Evolutionary conservation across 2,797 vertebrate genomes (phyloP).

Genomic region (Takifugu ocellatus): DNA sequence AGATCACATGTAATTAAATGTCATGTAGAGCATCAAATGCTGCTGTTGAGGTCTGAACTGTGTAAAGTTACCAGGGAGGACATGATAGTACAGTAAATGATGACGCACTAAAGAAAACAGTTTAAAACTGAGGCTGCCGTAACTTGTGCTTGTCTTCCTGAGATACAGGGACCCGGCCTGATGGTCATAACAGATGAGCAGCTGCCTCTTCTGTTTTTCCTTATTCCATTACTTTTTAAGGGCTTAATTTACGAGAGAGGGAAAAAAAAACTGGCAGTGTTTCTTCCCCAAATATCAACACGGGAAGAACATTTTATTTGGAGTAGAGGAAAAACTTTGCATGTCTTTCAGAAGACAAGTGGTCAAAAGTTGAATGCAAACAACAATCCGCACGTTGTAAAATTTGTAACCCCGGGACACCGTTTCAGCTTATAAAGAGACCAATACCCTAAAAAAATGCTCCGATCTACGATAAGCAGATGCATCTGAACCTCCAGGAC

Average conservation of each 20-base stretch:
- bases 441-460: neutral
- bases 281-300: neutral
- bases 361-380: neutral
- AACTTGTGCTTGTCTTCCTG: neutral
- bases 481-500: too few relatives aligned
- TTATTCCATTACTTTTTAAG: neutral
- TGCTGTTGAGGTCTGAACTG: conserved; percentile 20
- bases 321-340: neutral
- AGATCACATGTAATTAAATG: too few relatives aligned
- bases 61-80: conserved; percentile 18
- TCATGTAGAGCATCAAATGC: neutral
- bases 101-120: conserved; percentile 3
- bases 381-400: neutral
- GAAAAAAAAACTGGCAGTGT: neutral
- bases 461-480: neutral
- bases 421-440: too few relatives aligned
- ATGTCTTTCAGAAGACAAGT: neutral
- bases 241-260: neutral
- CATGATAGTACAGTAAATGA: conserved; percentile 7
- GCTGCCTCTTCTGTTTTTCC: neutral
- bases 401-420: neutral
- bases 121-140: neutral
- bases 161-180: neutral
- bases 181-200: conserved; percentile 5
- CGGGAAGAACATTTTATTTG: neutral